A percentile compares a stretch with the other conserved stretches of the same genome.
Evolutionary conservation across 2,113 vertebrate species (phyloP).

Genomic region (Etia nguti): DNA sequence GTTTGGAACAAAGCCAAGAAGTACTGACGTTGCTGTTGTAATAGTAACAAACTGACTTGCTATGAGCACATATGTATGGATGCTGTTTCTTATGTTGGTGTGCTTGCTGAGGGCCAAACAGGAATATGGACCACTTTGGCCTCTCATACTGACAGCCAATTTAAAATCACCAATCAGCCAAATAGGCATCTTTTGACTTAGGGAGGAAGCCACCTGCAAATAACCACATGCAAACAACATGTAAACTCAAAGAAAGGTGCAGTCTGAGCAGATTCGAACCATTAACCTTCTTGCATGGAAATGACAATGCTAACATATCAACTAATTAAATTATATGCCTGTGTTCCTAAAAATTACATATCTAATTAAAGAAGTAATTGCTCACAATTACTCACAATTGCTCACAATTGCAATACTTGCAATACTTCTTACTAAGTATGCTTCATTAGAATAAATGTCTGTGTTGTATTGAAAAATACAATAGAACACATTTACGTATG

Average conservation of each 20-base stretch:
- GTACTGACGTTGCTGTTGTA: no score
- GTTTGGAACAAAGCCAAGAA: neutral
- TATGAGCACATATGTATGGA: constrained; percentile 33
- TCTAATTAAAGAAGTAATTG: no score
- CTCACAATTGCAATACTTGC: no score
- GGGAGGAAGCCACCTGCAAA: neutral
- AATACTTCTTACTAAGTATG: no score
- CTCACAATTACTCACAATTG: no score
- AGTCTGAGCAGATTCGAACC: no score
- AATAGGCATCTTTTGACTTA: neutral
- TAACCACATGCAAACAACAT: neutral
- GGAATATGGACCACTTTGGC: constrained; percentile 55
- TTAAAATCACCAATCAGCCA: neutral
- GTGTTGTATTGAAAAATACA: no score
- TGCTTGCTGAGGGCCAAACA: constrained; percentile 57
- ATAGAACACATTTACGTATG: no score
- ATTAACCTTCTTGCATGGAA: neutral
- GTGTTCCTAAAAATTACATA: no score
- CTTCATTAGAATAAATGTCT: no score
- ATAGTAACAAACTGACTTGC: constrained; percentile 2
- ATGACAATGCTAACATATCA: neutral
- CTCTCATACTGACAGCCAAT: neutral
- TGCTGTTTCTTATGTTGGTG: constrained; percentile 25
- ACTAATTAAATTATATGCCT: no score
- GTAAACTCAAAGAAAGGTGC: neutral